A percentile compares a stretch with the other conserved stretches of the same genome.
phyloP scores from a whole-genome alignment of 37 sponge, comb jelly and placozoan species.

The Eunapius fragilis region DNA sequence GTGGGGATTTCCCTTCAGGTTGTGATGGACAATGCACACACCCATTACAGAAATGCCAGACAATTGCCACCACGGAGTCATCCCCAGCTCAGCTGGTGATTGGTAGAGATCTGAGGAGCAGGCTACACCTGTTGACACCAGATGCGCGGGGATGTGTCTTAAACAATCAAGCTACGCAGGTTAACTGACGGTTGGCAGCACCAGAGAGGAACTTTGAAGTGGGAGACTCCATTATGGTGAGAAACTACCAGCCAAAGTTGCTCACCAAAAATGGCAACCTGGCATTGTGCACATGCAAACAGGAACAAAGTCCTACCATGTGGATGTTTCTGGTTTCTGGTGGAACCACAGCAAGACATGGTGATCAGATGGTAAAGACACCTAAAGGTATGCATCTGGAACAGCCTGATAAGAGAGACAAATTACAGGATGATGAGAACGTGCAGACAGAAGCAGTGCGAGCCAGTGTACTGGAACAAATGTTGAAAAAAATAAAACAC shows the following conservation, averaged over 20 bases:
- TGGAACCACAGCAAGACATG: no score
- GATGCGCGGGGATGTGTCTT: not conserved
- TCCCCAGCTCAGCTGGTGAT: conserved; percentile 4
- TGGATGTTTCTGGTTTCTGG: no score
- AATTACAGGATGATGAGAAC: no score
- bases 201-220: not conserved
- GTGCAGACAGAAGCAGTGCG: no score
- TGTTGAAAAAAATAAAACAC: no score
- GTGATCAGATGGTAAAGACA: no score
- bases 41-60: conserved; percentile 6
- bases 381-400: no score
- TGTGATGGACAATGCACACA: conserved; percentile 47
- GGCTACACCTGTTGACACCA: not conserved
- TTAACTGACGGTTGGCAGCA: not conserved
- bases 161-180: not conserved
- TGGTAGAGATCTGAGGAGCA: not conserved
- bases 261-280: no score
- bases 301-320: no score
- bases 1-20: conserved; percentile 39
- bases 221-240: not conserved
- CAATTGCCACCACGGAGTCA: conserved; percentile 31
- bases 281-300: no score
- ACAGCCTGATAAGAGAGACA: no score
- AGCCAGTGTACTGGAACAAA: no score
- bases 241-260: not conserved